A percentile compares a stretch with the other conserved stretches of the same genome.
These are phyloP conservation scores for Leptopilina boulardi DNA, from an alignment of 1,140 invertebrate species.

Conservation along the genomic window DNA sequence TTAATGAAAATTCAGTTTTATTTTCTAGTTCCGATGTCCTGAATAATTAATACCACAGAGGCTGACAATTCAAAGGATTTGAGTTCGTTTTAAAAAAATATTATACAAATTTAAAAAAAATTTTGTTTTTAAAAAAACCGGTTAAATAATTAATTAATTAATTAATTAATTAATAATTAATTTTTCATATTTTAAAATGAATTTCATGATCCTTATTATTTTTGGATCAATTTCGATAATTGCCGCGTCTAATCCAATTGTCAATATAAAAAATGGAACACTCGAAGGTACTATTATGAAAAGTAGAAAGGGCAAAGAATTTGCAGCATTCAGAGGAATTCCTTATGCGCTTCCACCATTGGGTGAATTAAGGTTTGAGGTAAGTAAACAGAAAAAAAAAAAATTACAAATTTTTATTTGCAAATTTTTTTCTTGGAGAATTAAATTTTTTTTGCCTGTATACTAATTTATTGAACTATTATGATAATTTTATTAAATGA, in stretches of 20 bases:
- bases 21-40: no score
- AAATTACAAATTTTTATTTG: no score
- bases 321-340: slow-evolving; percentile 77
- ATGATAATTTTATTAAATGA: not conserved
- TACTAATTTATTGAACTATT: not conserved
- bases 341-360: slow-evolving; percentile 79
- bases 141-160: not conserved
- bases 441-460: not conserved
- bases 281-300: slow-evolving; percentile 65
- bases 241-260: slow-evolving; percentile 43
- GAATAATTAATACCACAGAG: no score
- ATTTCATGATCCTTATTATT: not conserved
- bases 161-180: not conserved
- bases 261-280: slow-evolving; percentile 68
- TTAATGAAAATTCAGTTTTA: no score
- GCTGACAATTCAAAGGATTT: no score
- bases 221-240: slow-evolving; percentile 34
- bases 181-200: not conserved
- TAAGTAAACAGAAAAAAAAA: slow-evolving; percentile 52
- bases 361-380: slow-evolving; percentile 76
- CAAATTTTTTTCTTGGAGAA: not conserved
- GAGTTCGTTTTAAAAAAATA: no score
- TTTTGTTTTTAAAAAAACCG: no score
- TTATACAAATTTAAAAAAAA: no score
- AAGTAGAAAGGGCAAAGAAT: slow-evolving; percentile 65